Conservation (phyloP, 1,140 invertebrate genomes). For the Metaphire vulgaris region DNA sequence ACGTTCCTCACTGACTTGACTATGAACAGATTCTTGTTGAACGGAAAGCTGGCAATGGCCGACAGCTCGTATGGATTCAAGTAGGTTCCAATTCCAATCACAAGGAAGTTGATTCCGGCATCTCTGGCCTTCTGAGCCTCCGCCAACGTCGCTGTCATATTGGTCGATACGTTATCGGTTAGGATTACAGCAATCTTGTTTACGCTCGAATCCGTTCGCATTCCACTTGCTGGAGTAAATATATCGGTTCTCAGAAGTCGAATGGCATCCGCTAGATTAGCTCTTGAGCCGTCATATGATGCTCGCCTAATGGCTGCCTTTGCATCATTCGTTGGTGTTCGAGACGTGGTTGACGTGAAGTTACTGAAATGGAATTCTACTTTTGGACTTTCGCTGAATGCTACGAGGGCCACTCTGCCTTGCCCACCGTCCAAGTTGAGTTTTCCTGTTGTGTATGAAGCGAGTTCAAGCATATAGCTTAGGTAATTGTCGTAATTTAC, state of each 20-base stretch:
- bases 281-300: conserved; percentile 22
- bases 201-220: conserved; percentile 28
- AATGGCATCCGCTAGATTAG: conserved; percentile 41
- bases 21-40: not conserved
- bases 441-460: not conserved
- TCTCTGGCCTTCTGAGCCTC: conserved; percentile 4
- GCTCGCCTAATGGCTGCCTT: not conserved
- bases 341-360: not conserved
- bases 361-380: conserved; percentile 18
- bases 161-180: not conserved
- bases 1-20: not conserved
- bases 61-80: conserved; percentile 6
- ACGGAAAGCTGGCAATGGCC: conserved; percentile 6
- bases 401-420: conserved; percentile 4
- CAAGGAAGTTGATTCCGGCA: not conserved
- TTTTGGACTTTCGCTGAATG: not conserved
- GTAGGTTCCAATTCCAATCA: conserved; percentile 7
- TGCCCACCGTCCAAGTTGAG: not conserved
- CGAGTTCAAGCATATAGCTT: not conserved
- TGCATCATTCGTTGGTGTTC: not conserved
- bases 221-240: conserved; percentile 32
- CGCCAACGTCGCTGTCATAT: not conserved
- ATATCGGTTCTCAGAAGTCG: conserved; percentile 33
- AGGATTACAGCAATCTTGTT: not conserved
- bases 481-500: not conserved